These are phyloP conservation scores for Athene cunicularia DNA, from an alignment of 2,113 vertebrate species.

Conservation along the genomic window DNA sequence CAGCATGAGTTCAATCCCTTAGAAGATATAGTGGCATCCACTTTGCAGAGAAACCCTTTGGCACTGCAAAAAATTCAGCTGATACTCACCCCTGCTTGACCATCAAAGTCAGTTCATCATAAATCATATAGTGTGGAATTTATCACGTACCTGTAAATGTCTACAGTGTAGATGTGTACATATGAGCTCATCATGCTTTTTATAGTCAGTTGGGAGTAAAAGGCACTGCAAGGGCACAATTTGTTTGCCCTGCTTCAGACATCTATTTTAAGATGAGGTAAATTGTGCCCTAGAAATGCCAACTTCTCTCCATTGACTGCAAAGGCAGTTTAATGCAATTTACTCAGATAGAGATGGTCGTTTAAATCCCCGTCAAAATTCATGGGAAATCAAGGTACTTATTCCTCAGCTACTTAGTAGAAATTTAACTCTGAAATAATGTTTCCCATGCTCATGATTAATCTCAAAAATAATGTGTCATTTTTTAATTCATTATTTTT, in stretches of 20 bases:
- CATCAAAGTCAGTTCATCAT: constrained; percentile 8
- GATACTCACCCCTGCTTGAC: background rate
- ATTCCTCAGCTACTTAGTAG: background rate
- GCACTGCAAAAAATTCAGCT: background rate
- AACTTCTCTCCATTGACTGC: background rate
- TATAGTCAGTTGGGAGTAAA: background rate
- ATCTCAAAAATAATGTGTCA: background rate
- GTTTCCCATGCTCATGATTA: background rate
- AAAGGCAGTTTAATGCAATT: background rate
- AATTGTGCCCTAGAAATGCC: constrained; percentile 11
- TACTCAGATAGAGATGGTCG: background rate
- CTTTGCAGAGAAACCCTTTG: background rate
- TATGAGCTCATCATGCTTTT: constrained; percentile 10
- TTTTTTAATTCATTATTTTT: background rate
- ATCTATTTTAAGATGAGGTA: constrained; percentile 35
- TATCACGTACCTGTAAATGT: constrained; percentile 12
- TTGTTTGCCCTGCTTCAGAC: background rate
- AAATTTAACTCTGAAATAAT: background rate
- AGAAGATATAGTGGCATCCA: background rate
- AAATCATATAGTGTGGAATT: background rate
- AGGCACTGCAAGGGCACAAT: background rate
- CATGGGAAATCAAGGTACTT: background rate
- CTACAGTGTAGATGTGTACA: background rate
- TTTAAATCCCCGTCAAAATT: background rate
- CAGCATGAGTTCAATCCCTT: background rate